Base-by-base conservation (phyloP, 2,113 vertebrate species). In the Chamaetylas fuelleborni region DNA sequence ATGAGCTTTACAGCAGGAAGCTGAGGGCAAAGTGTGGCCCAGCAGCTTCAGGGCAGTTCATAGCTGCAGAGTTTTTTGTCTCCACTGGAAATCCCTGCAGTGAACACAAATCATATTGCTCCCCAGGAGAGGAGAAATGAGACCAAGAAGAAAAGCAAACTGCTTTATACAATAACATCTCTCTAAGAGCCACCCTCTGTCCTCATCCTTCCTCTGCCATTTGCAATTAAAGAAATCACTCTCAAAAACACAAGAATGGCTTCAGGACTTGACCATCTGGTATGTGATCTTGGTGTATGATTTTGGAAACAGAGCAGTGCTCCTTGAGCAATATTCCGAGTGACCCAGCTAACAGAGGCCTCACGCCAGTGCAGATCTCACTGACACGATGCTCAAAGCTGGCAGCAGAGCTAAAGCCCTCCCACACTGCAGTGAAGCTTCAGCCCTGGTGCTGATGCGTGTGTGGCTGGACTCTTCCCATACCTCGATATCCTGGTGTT, bases 401-500 rank as follows among this genome's bases (percentile, higher is more conserved):
- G 47, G 22, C 47, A 47, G 47, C 22, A 47, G 47, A 47, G 47
- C 47, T 47, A 12, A 47, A 47, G 47, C 47, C 20, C 47, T 47
- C 47, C 22, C 47, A 47, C 47, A 47, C 20, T 47, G 47, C 47
- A 23, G 47, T 23, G 22, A 47, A 72, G 24, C 65, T 53, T 24
- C 62, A 80, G 45, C 28, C 36, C 26, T 19, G 22, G 18, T 31
- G 38, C 38, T 40, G 38, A 38, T 8, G 38, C 38, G 38, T 40
- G 38, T 13, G 8, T 40, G 31, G 65, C 24, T 1, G 2, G 36
- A 24, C 13, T n/a, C 26, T 20, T 36, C 20, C 60, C 43, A 16
- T 98, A 99, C 99, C 99, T 98, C 81, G 42, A 99, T 97, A 24
- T 97, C 95, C 45, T 96, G n/a, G 11, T 96, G 31, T 51, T 97